Percentiles rank a stretch among this genome's conserved stretches.
phyloP scores from a whole-genome alignment of 92 coral and sea anemone genomes.

The Parazoanthus swiftii region DNA sequence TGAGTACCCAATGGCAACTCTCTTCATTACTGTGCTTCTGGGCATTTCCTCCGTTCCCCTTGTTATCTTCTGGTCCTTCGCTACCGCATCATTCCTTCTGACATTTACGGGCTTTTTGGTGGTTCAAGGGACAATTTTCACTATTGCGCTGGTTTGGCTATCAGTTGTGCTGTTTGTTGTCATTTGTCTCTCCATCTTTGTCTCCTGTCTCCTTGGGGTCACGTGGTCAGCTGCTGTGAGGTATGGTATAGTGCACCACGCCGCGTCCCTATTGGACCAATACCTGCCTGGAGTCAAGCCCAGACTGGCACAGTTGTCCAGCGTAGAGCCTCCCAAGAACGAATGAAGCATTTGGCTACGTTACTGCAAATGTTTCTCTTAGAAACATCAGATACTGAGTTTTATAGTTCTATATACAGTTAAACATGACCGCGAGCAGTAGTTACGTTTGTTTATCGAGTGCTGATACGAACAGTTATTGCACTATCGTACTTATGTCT shows the following conservation, averaged over 20 bases:
- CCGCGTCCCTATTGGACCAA: not conserved
- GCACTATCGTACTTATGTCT: not conserved
- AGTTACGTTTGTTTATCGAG: no score
- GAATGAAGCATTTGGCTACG: conserved; percentile 6
- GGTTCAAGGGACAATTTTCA: conserved; percentile 31
- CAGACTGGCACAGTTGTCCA: conserved; percentile 9
- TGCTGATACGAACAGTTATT: no score
- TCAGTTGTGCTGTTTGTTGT: conserved; percentile 17
- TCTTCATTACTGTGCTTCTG: conserved; percentile 7
- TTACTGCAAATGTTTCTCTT: not conserved
- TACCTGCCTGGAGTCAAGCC: conserved; percentile 33
- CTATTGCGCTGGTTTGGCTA: conserved; percentile 15
- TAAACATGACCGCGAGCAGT: no score
- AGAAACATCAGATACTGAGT: not conserved
- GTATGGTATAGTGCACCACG: not conserved
- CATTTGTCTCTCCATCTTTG: conserved; percentile 3
- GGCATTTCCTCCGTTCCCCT: conserved; percentile 21
- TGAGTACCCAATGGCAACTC: conserved; percentile 24
- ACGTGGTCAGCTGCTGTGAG: conserved; percentile 27
- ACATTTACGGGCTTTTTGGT: conserved; percentile 33
- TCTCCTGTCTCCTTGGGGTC: conserved; percentile 15
- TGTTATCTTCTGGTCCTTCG: conserved; percentile 25
- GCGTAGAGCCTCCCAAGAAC: not conserved
- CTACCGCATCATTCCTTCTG: conserved; percentile 2
- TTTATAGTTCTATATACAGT: not conserved